Base-by-base conservation (phyloP, 2,888 invertebrate genomes). In the Anorthoa munda region DNA sequence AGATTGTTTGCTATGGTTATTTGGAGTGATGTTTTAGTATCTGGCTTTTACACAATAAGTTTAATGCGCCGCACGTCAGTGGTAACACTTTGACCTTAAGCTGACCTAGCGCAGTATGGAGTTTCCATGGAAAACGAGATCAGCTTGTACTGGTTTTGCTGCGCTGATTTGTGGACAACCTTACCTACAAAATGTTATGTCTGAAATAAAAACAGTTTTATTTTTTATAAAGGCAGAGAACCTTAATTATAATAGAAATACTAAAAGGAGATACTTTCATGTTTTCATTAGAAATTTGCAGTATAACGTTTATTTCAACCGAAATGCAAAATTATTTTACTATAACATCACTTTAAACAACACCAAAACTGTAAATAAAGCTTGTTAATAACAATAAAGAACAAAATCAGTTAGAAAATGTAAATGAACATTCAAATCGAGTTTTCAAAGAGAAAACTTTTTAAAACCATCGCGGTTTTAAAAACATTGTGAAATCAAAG, bases 381-480 rank as follows among this genome's bases (percentile, higher is more conserved):
- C 81, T 73, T 73, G 17, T 60, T 63, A 11, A 48, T 13, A 58
- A 76, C 31, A 65, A 67, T 65, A 56, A 75, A 50, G 4, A 17
- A 58, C 67, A 50, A 58, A 68, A 66, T 77, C 56, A 23, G 31
- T 21, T 55, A 51, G 17, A 56, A 66, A 66, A 56, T 59, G 26
- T 64, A 63, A 68, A 77, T 31, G 18, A 66, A 67, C 21, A 72
- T 78, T 75, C 55, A 45, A 26, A 58, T 39, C 3, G 31, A 79
- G 46, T 68, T 71, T 23, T 72, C 81, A 81, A 84, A 82, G 73
- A 26, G 18, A 53, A 75, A 81, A 81, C 60, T 72, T 79, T 60
- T 15, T 53, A 60, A 67, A 58, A 53, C 72, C 58, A 61, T 56
- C 23, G 76, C 48, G 70, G 74, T 77, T 71, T 61, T 70, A 48